Conservation (phyloP, 2,113 vertebrate genomes). For the Phoenicopterus ruber region DNA sequence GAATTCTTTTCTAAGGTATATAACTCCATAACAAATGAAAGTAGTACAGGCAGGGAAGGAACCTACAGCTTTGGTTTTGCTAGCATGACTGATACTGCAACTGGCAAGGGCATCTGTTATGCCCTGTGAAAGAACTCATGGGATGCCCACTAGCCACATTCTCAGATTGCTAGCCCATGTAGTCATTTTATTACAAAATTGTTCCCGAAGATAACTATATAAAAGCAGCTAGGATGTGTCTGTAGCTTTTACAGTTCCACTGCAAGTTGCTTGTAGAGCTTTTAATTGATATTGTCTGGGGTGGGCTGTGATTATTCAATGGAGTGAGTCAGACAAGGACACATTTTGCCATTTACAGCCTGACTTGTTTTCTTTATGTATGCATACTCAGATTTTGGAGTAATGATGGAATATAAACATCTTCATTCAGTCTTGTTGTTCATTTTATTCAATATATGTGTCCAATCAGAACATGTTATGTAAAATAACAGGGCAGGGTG, state of each 20-base stretch:
- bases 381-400: neutral
- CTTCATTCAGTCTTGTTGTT: neutral
- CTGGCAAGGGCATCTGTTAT: neutral
- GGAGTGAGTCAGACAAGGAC: neutral
- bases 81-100: neutral
- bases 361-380: neutral
- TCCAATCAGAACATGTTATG: neutral
- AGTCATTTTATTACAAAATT: neutral
- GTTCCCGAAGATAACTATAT: neutral
- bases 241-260: neutral
- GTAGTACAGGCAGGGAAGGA: neutral
- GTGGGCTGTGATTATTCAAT: neutral
- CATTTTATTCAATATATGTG: neutral
- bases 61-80: neutral
- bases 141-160: neutral
- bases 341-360: neutral
- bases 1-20: neutral
- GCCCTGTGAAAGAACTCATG: neutral
- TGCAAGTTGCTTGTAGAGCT: neutral
- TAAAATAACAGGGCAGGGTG: neutral
- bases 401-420: neutral
- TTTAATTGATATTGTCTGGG: neutral
- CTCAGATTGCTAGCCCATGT: neutral
- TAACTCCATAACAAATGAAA: neutral
- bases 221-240: neutral